Evolutionary conservation across 2,888 invertebrate genomes (phyloP).

Genomic region (Watsonalla binaria): DNA sequence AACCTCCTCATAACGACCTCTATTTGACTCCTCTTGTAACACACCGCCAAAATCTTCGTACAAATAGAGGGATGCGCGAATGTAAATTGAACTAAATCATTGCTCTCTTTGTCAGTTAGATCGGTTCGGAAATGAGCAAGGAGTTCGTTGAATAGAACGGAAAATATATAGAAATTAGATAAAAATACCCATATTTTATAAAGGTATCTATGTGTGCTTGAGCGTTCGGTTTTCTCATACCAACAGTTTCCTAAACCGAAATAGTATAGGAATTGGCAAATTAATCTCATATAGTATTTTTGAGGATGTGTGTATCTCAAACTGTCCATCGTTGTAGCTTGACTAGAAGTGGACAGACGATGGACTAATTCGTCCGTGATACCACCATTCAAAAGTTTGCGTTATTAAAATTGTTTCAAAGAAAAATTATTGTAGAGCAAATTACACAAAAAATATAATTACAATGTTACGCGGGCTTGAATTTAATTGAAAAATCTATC

Average conservation of each 20-base stretch:
- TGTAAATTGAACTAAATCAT: constrained; percentile 36
- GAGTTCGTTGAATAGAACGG: constrained; percentile 30
- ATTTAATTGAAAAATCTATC: too few species aligned
- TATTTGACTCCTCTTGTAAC: constrained; percentile 32
- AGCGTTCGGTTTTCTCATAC: constrained; percentile 31
- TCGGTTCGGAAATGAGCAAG: constrained; percentile 33
- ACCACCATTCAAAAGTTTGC: too few species aligned
- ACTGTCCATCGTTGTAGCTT: background rate
- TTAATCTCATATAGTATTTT: constrained; percentile 35
- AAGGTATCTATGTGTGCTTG: constrained; percentile 14
- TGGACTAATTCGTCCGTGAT: too few species aligned
- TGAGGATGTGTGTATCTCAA: constrained; percentile 28
- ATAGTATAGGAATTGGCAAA: constrained; percentile 35
- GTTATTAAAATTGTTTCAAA: too few species aligned
- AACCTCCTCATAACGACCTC: constrained; percentile 32
- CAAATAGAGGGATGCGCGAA: constrained; percentile 37
- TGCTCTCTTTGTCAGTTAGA: constrained; percentile 36
- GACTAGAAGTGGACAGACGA: background rate
- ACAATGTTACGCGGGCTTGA: too few species aligned
- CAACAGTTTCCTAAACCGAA: constrained; percentile 42
- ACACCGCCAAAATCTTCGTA: constrained; percentile 35
- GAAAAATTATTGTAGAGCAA: too few species aligned
- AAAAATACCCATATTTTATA: constrained; percentile 34
- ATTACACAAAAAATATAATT: too few species aligned
- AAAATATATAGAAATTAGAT: constrained; percentile 30